phyloP scores from a whole-genome alignment of 2,888 invertebrate genomes.

The Apotomis betuletana region DNA sequence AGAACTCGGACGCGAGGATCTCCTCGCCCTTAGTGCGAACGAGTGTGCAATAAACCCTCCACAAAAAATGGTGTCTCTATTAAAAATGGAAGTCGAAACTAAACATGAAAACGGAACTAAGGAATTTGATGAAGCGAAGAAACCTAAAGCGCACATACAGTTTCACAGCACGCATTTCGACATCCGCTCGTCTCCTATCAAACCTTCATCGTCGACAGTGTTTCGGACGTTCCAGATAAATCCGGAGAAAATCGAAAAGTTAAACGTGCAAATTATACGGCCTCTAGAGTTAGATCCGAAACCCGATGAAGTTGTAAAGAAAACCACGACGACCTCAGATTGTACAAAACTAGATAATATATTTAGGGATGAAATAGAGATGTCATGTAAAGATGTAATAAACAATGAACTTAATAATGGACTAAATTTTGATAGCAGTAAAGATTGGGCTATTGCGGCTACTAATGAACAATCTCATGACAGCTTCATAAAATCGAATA shows the following conservation, averaged over 20 bases:
- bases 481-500: conserved; percentile 63
- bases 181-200: conserved; percentile 76
- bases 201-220: conserved; percentile 70
- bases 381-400: conserved; percentile 60
- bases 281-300: conserved; percentile 58
- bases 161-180: conserved; percentile 78
- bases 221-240: conserved; percentile 76
- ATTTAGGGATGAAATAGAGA: conserved; percentile 59
- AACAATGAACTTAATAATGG: conserved; percentile 52
- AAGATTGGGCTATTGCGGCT: conserved; percentile 63
- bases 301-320: conserved; percentile 43
- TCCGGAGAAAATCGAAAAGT: conserved; percentile 68
- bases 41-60: conserved; percentile 44
- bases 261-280: conserved; percentile 66
- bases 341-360: conserved; percentile 55
- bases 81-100: conserved; percentile 32
- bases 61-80: conserved; percentile 35
- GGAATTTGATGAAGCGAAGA: conserved; percentile 44
- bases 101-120: conserved; percentile 42
- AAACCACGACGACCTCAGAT: conserved; percentile 45
- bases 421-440: conserved; percentile 53
- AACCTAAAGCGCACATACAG: conserved; percentile 58
- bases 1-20: conserved; percentile 64
- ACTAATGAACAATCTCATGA: conserved; percentile 61
- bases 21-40: conserved; percentile 49